Conservation (phyloP, 2,888 invertebrate species). For the Drepanosiphum platanoidis region DNA sequence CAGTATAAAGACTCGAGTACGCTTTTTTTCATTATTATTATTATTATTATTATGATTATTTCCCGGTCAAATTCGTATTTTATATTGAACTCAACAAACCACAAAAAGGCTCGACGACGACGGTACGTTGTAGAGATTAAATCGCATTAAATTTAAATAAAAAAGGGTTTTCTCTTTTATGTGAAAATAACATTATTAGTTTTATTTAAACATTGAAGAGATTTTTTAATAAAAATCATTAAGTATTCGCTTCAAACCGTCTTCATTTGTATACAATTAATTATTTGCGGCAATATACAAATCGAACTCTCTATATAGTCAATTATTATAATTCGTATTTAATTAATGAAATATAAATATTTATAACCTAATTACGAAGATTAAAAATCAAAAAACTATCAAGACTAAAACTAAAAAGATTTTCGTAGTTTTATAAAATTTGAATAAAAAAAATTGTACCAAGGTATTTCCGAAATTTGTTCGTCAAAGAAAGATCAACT, state of each 20-base stretch:
- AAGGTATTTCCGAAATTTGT: too few relatives aligned
- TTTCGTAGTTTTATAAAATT: too few relatives aligned
- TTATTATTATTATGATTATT: too few relatives aligned
- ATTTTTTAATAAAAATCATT: background rate
- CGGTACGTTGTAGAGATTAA: background rate
- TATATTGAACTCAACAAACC: constrained; percentile 2
- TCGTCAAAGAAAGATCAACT: too few relatives aligned
- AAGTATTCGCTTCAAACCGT: background rate
- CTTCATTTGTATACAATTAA: too few relatives aligned
- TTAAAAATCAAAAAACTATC: too few relatives aligned
- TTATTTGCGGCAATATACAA: too few relatives aligned
- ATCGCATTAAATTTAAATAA: background rate
- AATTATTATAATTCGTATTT: background rate
- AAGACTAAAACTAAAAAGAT: background rate
- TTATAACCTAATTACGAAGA: too few relatives aligned
- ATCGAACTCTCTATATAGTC: background rate
- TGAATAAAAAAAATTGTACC: too few relatives aligned
- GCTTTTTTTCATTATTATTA: background rate
- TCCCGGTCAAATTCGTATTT: background rate
- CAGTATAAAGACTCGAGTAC: background rate
- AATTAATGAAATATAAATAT: background rate
- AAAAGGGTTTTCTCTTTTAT: background rate
- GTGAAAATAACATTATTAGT: background rate
- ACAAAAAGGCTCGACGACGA: background rate
- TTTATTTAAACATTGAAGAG: background rate